Evolutionary conservation across 2,797 vertebrate genomes (phyloP), one percentile per base, ranked within the genome.

Genomic region (Rhabdophis nuchalis): DNA sequence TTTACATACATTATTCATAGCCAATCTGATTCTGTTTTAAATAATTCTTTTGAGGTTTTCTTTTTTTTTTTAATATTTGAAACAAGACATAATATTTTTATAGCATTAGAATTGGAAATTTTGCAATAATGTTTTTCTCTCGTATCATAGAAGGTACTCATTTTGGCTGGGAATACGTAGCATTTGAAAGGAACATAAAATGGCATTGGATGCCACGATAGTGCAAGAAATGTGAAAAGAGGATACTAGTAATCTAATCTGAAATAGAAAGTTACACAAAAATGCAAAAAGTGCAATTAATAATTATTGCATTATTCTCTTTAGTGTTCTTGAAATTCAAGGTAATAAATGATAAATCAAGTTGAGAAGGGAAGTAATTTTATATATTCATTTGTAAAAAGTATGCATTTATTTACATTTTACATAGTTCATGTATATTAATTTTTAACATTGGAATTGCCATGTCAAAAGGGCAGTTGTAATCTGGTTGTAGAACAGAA

Each of bases 331-430:
- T 85, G 29, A 90, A 57, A 12, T 50, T 50, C 52, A 50, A 60
- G 41, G 64, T 36, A 61, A 88, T 58, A 93, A 41, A 92, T 4
- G 87, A 89, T 50, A 50, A 94, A 94, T 54, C n/a, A 72, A 94
- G 32, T 46, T 29, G 50, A 54, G 18, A 58, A 61, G 5, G 27
- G 14, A 23, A 86, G 50, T 11, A 14, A 53, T 86, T 53, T 29
- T 86, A n/a, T 54, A 14, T 68, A 68, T 68, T 68, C 29, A 29
- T 64, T 64, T n/a, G 14, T 64, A n/a, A 64, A 61, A 64, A n/a
- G 4, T n/a, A 64, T 64, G 12, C 13, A n/a, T 64, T 64, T 64
- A 14, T 64, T 7, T 68, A 32, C n/a, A 68, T 68, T 68, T 68
- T 68, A 68, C 2, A 68, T 32, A 68, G n/a, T 32, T 16, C n/a